Evolutionary conservation across 2,113 vertebrate species (phyloP), one percentile per base, ranked within the genome.

Genomic region (Theristicus caerulescens): DNA sequence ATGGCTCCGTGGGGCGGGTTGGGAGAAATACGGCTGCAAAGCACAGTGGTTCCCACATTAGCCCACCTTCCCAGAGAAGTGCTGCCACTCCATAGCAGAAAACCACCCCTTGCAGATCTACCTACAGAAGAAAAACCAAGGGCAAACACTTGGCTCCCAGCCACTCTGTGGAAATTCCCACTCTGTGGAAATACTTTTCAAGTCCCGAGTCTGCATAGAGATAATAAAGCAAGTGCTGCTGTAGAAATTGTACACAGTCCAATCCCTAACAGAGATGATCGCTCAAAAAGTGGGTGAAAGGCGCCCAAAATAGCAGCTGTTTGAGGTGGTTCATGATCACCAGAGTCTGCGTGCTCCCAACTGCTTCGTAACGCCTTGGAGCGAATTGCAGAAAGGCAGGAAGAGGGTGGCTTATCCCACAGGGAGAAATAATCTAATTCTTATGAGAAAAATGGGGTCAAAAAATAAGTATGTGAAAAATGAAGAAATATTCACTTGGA

Each of bases 1-100:
- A 32, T 0, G 0, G 46, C 26, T 70, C 52, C 1, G 0, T 11
- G 24, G 8, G 15, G 27, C 22, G 11, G 16, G 6, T 1, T 52
- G 27, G 67, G n/a, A 94, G 42, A 89, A 87, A 36, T 10, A 79
- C 0, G 0, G 11, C 47, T 61, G 47, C n/a, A 31, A 81, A 83
- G 52, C 18, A 57, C 34, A 66, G 31, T 3, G 3, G 31, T 38
- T 86, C 32, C n/a, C 42, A 25, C 3, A 1, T 9, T 6, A 76
- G 40, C 24, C 19, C 29, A 71, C 55, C 59, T 38, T 70, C 10
- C 32, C 3, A 5, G 18, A 44, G 27, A 88, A 47, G 27, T 0
- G 0, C 18, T 64, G 73, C 18, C 58, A 31, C 16, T 25, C 8
- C 31, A 55, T 2, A 76, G 27, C 11, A 40, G 36, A 62, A 86